phyloP scores from a whole-genome alignment of 1,140 invertebrate species.

The Eciton burchellii region DNA sequence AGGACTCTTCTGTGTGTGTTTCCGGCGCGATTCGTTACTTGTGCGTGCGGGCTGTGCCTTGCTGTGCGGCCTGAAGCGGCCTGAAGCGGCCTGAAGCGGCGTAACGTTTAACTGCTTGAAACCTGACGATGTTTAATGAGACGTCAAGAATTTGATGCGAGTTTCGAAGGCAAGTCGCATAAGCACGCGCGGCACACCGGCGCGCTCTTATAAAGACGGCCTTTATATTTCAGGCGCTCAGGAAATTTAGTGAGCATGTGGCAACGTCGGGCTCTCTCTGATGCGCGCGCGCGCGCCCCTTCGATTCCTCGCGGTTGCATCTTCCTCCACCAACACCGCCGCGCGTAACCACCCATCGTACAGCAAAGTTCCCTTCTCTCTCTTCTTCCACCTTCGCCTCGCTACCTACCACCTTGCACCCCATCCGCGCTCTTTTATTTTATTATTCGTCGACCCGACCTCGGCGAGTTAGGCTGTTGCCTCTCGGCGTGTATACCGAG shows the following conservation, averaged over 20 bases:
- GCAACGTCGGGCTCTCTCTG: constrained; percentile 74
- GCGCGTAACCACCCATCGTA: constrained; percentile 57
- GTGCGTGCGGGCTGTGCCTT: constrained; percentile 18
- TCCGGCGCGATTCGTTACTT: constrained; percentile 51
- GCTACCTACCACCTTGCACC: constrained; percentile 77
- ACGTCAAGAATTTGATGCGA: constrained; percentile 76
- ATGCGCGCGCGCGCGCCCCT: constrained; percentile 8
- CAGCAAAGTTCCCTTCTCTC: constrained; percentile 67
- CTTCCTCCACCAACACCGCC: constrained; percentile 44
- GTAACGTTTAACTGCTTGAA: constrained; percentile 68
- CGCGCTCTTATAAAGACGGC: constrained; percentile 74
- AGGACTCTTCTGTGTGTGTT: constrained; percentile 31
- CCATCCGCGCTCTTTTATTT: constrained; percentile 76
- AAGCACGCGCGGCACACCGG: constrained; percentile 26
- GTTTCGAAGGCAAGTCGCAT: constrained; percentile 65
- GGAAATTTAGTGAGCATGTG: constrained; percentile 80
- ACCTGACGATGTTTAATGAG: constrained; percentile 74
- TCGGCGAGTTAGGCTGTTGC: constrained; percentile 75
- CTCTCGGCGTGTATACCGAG: constrained; percentile 45
- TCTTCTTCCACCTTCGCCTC: constrained; percentile 76
- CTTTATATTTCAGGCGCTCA: constrained; percentile 76
- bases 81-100: constrained; percentile 22
- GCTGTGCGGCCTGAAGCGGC: constrained; percentile 28
- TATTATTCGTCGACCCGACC: constrained; percentile 78
- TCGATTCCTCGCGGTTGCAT: constrained; percentile 38